These are phyloP conservation scores for Sphaerodactylus townsendi DNA, from an alignment of 2,113 vertebrate genomes.

Conservation along the genomic window DNA sequence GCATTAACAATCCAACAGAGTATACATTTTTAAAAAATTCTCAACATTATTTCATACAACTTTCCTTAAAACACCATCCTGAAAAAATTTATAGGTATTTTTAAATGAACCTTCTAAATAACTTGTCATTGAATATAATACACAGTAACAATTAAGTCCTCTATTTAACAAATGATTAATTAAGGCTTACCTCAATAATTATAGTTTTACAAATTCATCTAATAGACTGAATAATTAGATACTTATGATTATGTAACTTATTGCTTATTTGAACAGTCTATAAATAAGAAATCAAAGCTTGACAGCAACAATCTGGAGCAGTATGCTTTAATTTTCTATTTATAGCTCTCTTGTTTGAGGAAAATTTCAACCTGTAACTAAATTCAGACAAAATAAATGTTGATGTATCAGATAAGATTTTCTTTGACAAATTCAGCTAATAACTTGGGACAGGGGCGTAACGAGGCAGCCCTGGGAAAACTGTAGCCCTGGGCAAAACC, in stretches of 20 bases:
- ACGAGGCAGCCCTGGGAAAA: too few species aligned
- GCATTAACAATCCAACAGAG: neutral
- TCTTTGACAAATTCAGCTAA: too few species aligned
- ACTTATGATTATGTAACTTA: neutral
- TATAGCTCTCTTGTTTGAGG: neutral
- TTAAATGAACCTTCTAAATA: neutral
- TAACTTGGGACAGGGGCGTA: too few species aligned
- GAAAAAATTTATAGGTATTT: neutral
- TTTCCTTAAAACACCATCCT: neutral
- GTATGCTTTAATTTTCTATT: neutral
- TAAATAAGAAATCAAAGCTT: neutral
- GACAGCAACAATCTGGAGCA: neutral
- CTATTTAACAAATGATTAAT: neutral
- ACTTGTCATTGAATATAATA: neutral
- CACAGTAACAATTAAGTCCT: neutral
- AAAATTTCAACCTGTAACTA: neutral
- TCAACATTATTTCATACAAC: neutral
- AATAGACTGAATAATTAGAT: neutral
- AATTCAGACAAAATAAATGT: neutral
- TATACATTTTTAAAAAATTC: neutral
- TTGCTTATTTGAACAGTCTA: neutral
- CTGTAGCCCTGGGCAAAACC: too few species aligned
- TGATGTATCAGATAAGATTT: neutral
- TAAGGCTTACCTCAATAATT: constrained; percentile 13
- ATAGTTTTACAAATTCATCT: neutral